A percentile compares a stretch with the other conserved stretches of the same genome.
Evolutionary conservation across 1,140 invertebrate species (phyloP).

Genomic region (Odontomachus brunneus): DNA sequence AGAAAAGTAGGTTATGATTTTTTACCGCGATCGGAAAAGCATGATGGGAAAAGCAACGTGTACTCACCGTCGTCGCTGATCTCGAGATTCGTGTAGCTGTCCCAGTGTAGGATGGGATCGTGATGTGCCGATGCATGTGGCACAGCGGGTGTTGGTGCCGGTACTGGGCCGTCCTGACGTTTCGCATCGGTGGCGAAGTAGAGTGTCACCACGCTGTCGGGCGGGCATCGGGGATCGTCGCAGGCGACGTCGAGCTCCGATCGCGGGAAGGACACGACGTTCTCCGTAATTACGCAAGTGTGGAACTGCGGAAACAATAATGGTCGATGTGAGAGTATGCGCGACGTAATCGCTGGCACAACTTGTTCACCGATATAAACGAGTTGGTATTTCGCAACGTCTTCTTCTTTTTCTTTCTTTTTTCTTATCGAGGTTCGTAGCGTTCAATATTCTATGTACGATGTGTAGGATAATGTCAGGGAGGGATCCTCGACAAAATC

Average conservation of each 20-base stretch:
- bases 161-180: conserved; percentile 87
- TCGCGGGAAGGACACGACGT: conserved; percentile 93
- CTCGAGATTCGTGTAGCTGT: conserved; percentile 93
- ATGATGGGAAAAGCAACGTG: too few relatives aligned
- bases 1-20: too few relatives aligned
- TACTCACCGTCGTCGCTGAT: conserved; percentile 86
- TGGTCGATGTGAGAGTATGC: conserved; percentile 7
- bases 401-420: too few relatives aligned
- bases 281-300: conserved; percentile 94
- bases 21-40: not conserved
- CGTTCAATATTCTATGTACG: too few relatives aligned
- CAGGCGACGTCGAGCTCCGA: conserved; percentile 94
- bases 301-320: conserved; percentile 91
- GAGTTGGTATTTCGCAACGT: not conserved
- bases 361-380: not conserved
- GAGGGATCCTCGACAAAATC: too few relatives aligned
- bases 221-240: conserved; percentile 89
- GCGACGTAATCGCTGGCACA: conserved; percentile 14
- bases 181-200: conserved; percentile 88
- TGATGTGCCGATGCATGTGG: conserved; percentile 87
- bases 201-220: conserved; percentile 93
- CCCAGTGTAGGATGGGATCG: conserved; percentile 91
- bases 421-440: not conserved
- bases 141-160: conserved; percentile 90
- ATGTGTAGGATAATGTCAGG: too few relatives aligned